Evolutionary conservation across 2,797 vertebrate genomes (phyloP).

Genomic region (Danionella dracula): DNA sequence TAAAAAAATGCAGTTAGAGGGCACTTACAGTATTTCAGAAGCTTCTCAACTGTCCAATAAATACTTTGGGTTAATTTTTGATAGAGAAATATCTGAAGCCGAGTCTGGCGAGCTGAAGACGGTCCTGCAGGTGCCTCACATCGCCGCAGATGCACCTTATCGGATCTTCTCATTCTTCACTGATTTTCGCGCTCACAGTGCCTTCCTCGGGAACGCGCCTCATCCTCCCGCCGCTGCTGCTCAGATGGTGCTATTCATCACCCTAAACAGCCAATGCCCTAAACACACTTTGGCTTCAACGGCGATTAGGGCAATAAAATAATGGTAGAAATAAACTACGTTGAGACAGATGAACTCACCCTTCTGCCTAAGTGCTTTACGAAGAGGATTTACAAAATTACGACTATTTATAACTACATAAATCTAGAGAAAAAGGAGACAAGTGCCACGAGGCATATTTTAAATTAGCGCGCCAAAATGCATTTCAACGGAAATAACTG

Average conservation of each 20-base stretch:
- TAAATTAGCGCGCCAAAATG: neutral
- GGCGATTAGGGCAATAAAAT: too few relatives aligned
- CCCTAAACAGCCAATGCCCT: neutral
- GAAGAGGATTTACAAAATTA: neutral
- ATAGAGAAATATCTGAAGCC: neutral
- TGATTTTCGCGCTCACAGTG: neutral
- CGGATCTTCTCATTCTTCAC: neutral
- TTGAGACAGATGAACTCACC: neutral
- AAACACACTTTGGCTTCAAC: too few relatives aligned
- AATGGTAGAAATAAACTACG: neutral
- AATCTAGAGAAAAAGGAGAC: neutral
- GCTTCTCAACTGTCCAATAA: neutral
- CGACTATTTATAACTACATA: neutral
- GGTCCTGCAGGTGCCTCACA: neutral
- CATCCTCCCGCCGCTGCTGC: neutral
- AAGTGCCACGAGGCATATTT: neutral
- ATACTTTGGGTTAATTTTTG: neutral
- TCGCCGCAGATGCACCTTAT: slow-evolving; percentile 5
- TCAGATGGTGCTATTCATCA: neutral
- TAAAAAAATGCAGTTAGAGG: too few relatives aligned
- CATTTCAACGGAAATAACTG: neutral
- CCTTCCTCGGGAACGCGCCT: neutral
- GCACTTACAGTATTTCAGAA: too few relatives aligned
- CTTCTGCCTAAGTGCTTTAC: neutral
- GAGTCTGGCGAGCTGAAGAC: too few relatives aligned